phyloP scores from a whole-genome alignment of 2,113 vertebrate species.

The Paedocypris sp. region DNA sequence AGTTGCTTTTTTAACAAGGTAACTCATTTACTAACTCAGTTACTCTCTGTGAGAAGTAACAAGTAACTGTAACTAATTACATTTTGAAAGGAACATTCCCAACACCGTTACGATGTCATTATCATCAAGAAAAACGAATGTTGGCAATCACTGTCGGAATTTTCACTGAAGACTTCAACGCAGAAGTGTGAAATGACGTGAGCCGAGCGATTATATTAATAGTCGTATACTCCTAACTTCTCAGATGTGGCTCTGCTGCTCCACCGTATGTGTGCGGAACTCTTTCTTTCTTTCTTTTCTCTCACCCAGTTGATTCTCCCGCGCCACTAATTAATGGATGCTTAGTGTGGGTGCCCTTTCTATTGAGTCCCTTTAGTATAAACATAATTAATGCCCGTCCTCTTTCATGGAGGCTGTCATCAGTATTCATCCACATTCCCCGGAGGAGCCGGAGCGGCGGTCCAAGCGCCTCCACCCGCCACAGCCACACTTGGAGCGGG shows the following conservation, averaged over 20 bases:
- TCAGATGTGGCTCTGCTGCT: no score
- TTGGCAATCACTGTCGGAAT: constrained; percentile 38
- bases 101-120: constrained; percentile 21
- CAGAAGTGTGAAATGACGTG: constrained; percentile 52
- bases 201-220: no score
- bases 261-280: constrained; percentile 30
- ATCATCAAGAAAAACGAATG: constrained; percentile 23
- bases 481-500: constrained; percentile 55
- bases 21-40: no score
- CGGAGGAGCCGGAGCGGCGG: constrained; percentile 53
- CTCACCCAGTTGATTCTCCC: constrained; percentile 54
- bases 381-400: constrained; percentile 65
- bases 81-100: no score
- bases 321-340: constrained; percentile 69
- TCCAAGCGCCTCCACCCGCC: constrained; percentile 52
- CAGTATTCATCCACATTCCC: constrained; percentile 59
- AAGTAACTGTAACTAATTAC: no score
- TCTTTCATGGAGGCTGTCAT: constrained; percentile 61
- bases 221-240: no score
- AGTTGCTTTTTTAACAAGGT: no score
- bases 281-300: constrained; percentile 11
- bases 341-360: constrained; percentile 67
- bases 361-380: constrained; percentile 71
- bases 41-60: no score
- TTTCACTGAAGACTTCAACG: constrained; percentile 37